Percentiles rank a stretch among this genome's conserved stretches.
These are phyloP conservation scores for Chymomyza caudatula DNA, from an alignment of 2,888 invertebrate species.

Conservation along the genomic window DNA sequence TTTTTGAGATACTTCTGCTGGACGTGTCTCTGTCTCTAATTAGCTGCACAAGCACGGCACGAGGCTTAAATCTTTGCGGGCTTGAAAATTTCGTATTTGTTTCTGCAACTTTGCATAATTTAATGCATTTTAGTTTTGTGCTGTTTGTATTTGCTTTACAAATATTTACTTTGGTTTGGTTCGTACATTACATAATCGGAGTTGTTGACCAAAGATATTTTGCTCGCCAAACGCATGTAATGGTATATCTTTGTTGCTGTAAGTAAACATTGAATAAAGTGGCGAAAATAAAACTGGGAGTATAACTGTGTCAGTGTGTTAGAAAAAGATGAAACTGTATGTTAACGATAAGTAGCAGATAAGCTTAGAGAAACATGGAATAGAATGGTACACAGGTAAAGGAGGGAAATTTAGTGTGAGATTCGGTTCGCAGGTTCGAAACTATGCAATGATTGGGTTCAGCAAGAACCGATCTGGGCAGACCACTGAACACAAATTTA, in stretches of 20 bases:
- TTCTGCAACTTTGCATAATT: slow-evolving; percentile 52
- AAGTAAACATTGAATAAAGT: neutral
- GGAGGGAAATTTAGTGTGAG: no score
- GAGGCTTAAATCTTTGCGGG: neutral
- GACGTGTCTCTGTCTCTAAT: slow-evolving; percentile 32
- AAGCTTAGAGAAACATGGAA: no score
- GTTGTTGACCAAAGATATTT: slow-evolving; percentile 48
- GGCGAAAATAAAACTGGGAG: neutral
- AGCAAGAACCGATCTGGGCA: no score
- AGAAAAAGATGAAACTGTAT: neutral
- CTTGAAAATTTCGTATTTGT: neutral
- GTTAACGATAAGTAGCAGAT: no score
- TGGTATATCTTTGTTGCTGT: slow-evolving; percentile 34
- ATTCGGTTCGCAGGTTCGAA: no score
- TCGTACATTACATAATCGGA: slow-evolving; percentile 44
- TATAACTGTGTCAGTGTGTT: neutral
- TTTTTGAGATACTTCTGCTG: neutral
- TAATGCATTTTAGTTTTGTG: slow-evolving; percentile 50
- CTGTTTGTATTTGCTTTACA: slow-evolving; percentile 23
- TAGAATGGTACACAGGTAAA: no score
- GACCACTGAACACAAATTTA: no score
- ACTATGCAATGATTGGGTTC: no score
- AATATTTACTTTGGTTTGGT: slow-evolving; percentile 19
- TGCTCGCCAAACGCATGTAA: slow-evolving; percentile 34
- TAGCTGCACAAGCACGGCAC: slow-evolving; percentile 51